Conservation (phyloP, 2,888 invertebrate genomes). For the Gnatocerus cornutus region DNA sequence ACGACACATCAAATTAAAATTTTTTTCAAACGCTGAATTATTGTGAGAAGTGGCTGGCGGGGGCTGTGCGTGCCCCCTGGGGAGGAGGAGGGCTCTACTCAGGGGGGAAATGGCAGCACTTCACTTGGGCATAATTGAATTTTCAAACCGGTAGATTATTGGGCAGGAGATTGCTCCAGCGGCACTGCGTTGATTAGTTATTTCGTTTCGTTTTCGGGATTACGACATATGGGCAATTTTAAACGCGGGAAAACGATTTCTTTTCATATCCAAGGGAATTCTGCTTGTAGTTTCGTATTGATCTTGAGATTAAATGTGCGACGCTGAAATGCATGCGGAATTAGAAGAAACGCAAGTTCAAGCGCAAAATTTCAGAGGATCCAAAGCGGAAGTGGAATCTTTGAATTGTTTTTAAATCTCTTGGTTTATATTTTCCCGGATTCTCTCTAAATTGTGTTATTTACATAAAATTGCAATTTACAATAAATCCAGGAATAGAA, state of each 20-base stretch:
- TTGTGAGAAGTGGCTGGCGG: conserved; percentile 26
- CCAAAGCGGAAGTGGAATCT: too few relatives aligned
- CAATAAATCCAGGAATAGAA: too few relatives aligned
- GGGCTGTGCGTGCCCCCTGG: conserved; percentile 55
- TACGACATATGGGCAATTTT: conserved; percentile 70
- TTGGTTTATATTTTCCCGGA: too few relatives aligned
- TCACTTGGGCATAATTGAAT: conserved; percentile 71
- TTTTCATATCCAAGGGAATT: not conserved
- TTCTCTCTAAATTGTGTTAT: too few relatives aligned
- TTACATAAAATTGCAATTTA: too few relatives aligned
- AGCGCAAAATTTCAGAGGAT: too few relatives aligned
- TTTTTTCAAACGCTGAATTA: conserved; percentile 12
- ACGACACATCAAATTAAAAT: conserved; percentile 25
- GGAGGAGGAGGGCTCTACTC: conserved; percentile 57
- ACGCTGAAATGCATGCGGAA: too few relatives aligned
- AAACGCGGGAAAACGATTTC: conserved; percentile 49
- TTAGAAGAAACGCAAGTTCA: too few relatives aligned
- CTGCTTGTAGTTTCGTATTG: not conserved
- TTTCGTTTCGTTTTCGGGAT: conserved; percentile 68
- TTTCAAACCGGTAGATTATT: conserved; percentile 70
- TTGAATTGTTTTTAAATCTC: too few relatives aligned
- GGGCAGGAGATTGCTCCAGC: conserved; percentile 69
- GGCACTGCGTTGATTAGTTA: conserved; percentile 69
- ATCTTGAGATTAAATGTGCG: not conserved
- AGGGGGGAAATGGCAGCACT: conserved; percentile 62